phyloP scores from a whole-genome alignment of 1,140 invertebrate genomes.

The Drosophila virilis region DNA sequence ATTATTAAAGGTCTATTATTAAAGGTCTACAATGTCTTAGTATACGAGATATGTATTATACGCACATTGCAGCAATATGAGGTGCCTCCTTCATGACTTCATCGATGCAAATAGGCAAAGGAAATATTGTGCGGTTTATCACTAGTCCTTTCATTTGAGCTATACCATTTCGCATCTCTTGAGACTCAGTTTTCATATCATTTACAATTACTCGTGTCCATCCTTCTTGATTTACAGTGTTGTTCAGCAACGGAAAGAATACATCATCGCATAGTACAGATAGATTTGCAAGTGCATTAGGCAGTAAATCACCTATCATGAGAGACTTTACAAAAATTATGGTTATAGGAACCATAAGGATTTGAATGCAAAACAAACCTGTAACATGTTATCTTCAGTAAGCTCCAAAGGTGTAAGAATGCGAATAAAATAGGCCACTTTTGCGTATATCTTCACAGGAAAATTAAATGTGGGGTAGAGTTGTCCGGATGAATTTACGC shows the following conservation, averaged over 20 bases:
- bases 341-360: background rate
- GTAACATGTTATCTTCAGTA: slow-evolving; percentile 86
- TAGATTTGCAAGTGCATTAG: slow-evolving; percentile 90
- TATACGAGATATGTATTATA: background rate
- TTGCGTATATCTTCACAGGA: slow-evolving; percentile 73
- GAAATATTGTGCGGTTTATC: slow-evolving; percentile 86
- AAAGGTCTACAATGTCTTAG: no score
- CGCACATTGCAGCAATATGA: slow-evolving; percentile 85
- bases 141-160: slow-evolving; percentile 86
- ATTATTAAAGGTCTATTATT: no score
- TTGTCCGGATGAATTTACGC: slow-evolving; percentile 84
- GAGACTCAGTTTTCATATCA: slow-evolving; percentile 89
- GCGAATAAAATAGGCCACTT: slow-evolving; percentile 90
- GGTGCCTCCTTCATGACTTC: slow-evolving; percentile 86
- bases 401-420: slow-evolving; percentile 85
- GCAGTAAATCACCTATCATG: slow-evolving; percentile 84
- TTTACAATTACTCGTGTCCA: slow-evolving; percentile 90
- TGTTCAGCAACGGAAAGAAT: slow-evolving; percentile 88
- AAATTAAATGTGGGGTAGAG: slow-evolving; percentile 75
- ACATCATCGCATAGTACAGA: slow-evolving; percentile 91
- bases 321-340: slow-evolving; percentile 37
- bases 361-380: slow-evolving; percentile 80
- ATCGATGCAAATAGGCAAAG: slow-evolving; percentile 90
- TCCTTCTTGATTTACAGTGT: slow-evolving; percentile 87
- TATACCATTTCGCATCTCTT: slow-evolving; percentile 89